Conservation (phyloP, 2,888 invertebrate species). For the Synergus itoensis region DNA sequence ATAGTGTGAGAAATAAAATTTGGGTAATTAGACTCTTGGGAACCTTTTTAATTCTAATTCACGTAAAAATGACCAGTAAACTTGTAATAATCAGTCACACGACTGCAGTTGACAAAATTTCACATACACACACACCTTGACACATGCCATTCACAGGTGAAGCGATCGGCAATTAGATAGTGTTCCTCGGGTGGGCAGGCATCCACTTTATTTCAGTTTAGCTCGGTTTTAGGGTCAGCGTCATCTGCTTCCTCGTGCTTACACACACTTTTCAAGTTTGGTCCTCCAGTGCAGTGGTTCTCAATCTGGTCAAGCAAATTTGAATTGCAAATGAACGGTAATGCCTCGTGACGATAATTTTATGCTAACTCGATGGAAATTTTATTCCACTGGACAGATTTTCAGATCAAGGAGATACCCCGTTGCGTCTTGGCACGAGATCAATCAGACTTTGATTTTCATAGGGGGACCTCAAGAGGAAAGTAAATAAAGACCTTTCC, state of each 20-base stretch:
- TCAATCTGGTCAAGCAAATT: constrained; percentile 43
- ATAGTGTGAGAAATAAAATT: neutral
- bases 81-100: constrained; percentile 1
- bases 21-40: neutral
- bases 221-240: constrained; percentile 1
- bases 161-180: constrained; percentile 47
- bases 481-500: neutral
- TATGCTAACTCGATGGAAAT: constrained; percentile 74
- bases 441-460: constrained; percentile 41
- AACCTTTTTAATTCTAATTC: neutral
- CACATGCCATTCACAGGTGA: constrained; percentile 27
- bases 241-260: constrained; percentile 26
- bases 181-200: constrained; percentile 45
- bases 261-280: neutral
- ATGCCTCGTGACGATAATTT: constrained; percentile 66
- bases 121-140: constrained; percentile 1
- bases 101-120: constrained; percentile 34
- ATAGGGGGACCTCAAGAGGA: constrained; percentile 7
- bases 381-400: constrained; percentile 70
- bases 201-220: constrained; percentile 47
- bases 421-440: constrained; percentile 47
- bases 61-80: neutral
- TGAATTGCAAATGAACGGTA: constrained; percentile 70
- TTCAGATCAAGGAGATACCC: constrained; percentile 61
- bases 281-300: constrained; percentile 41